phyloP scores from a whole-genome alignment of 2,113 vertebrate genomes.

The Columba livia region DNA sequence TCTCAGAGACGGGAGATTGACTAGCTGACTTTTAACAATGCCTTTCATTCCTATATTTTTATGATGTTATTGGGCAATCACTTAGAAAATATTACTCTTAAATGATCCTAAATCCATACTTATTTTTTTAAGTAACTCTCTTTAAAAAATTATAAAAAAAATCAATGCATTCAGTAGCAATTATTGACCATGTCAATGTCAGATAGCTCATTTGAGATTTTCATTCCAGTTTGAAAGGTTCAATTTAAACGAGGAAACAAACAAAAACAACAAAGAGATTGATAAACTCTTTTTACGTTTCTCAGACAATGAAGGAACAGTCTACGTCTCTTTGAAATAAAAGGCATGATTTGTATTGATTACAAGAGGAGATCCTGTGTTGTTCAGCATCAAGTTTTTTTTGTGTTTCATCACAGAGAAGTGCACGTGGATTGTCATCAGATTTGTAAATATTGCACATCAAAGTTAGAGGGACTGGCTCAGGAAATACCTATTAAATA shows the following conservation, averaged over 20 bases:
- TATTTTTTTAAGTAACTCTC: neutral
- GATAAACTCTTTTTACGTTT: neutral
- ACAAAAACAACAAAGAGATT: neutral
- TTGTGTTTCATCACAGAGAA: neutral
- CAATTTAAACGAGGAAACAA: neutral
- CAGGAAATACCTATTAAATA: neutral
- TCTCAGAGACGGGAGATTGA: neutral
- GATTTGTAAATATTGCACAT: neutral
- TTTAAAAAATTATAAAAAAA: neutral
- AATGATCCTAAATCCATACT: neutral
- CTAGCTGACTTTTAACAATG: neutral
- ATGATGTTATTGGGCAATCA: neutral
- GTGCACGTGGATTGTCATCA: neutral
- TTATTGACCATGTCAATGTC: neutral
- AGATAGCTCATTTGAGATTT: neutral
- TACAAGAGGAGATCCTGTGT: neutral
- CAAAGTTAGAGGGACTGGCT: neutral
- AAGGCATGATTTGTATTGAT: neutral
- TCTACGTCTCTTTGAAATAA: neutral
- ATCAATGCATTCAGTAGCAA: neutral
- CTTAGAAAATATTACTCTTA: neutral
- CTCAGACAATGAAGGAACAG: neutral
- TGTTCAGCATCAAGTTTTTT: neutral
- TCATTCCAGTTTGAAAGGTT: neutral
- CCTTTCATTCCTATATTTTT: neutral